Conservation (phyloP, 2,797 vertebrate genomes). For the Graptemys geographica region DNA sequence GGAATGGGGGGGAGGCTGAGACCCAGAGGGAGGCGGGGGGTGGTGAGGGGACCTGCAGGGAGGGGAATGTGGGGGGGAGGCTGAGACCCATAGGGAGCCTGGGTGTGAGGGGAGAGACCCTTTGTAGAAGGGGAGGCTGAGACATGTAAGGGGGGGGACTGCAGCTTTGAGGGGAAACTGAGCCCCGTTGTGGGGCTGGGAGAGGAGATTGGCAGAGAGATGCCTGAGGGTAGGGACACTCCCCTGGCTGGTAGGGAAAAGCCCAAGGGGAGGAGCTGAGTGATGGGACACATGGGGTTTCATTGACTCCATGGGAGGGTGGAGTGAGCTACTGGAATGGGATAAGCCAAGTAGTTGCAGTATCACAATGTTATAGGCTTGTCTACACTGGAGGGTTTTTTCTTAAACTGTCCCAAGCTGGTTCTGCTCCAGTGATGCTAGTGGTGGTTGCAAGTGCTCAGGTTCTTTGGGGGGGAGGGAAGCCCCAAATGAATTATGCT, state of each 20-base stretch:
- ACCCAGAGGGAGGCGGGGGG: not conserved
- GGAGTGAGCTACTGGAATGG: not conserved
- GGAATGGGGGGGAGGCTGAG: too few relatives aligned
- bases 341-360: not conserved
- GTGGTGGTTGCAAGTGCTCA: not conserved
- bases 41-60: too few relatives aligned
- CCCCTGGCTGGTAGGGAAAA: not conserved
- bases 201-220: too few relatives aligned
- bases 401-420: not conserved
- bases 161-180: fast-evolving
- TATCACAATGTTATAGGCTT: not conserved
- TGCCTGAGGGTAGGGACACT: not conserved
- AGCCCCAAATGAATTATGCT: too few relatives aligned
- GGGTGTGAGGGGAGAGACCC: too few relatives aligned
- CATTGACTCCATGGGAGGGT: not conserved
- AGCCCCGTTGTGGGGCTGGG: not conserved
- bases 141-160: fast-evolving
- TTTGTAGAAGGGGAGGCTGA: not conserved
- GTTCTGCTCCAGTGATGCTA: not conserved
- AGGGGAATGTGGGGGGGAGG: too few relatives aligned
- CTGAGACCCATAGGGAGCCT: not conserved
- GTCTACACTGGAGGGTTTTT: not conserved
- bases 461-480: not conserved
- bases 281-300: not conserved
- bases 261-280: not conserved